Evolutionary conservation across 2,888 invertebrate species (phyloP).

Genomic region (Spodoptera exigua): DNA sequence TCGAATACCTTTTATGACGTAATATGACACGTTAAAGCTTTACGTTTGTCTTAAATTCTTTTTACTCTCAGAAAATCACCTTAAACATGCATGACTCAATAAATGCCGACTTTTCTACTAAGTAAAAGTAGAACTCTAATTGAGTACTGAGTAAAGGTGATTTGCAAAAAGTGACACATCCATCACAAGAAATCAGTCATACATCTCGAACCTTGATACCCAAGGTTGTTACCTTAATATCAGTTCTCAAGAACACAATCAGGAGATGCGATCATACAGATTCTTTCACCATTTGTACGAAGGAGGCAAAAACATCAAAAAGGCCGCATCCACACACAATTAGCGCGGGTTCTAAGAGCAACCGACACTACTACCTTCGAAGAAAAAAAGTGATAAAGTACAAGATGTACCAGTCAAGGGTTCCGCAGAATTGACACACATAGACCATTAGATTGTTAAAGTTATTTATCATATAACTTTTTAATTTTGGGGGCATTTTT

Average conservation of each 20-base stretch:
- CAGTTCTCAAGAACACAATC: slow-evolving; percentile 56
- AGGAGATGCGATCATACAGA: slow-evolving; percentile 49
- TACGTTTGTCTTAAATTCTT: no score
- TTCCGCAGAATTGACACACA: slow-evolving; percentile 46
- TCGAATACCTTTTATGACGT: neutral
- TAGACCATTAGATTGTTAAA: neutral
- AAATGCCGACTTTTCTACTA: slow-evolving; percentile 6
- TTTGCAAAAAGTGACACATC: slow-evolving; percentile 23
- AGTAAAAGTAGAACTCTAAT: slow-evolving; percentile 8
- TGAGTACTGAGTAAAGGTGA: slow-evolving; percentile 30
- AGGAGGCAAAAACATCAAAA: slow-evolving; percentile 71
- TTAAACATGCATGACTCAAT: neutral
- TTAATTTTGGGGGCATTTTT: neutral
- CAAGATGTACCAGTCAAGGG: slow-evolving; percentile 33
- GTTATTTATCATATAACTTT: neutral
- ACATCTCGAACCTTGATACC: slow-evolving; percentile 44
- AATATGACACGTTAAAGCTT: neutral
- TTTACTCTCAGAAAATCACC: neutral
- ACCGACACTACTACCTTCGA: slow-evolving; percentile 50
- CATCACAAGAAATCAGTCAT: slow-evolving; percentile 31
- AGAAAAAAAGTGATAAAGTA: slow-evolving; percentile 51
- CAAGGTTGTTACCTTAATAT: slow-evolving; percentile 53
- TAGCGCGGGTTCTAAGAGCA: slow-evolving; percentile 74
- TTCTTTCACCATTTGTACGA: slow-evolving; percentile 55
- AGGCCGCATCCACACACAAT: slow-evolving; percentile 73